phyloP scores from a whole-genome alignment of 2,113 vertebrate genomes.

The Aplodontia rufa region DNA sequence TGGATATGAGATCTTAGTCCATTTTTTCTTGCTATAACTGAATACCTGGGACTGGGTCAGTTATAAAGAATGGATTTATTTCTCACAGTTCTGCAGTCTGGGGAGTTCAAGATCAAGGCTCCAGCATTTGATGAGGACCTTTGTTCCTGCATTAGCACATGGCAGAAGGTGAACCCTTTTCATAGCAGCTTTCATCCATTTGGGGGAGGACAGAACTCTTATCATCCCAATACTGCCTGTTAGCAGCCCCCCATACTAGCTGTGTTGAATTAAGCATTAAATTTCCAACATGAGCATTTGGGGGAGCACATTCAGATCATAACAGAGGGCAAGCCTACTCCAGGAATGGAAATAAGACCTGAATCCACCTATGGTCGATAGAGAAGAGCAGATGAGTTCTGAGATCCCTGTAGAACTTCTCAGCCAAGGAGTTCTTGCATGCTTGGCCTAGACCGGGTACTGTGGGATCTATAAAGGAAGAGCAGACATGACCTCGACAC shows the following conservation, averaged over 20 bases:
- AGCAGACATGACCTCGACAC: background rate
- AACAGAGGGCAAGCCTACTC: background rate
- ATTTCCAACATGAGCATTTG: background rate
- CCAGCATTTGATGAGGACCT: background rate
- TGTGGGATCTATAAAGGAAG: background rate
- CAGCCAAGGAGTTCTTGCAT: background rate
- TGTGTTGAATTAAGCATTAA: background rate
- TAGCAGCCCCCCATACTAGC: background rate
- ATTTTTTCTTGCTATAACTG: background rate
- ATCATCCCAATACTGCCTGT: background rate
- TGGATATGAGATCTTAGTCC: background rate
- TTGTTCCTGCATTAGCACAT: background rate
- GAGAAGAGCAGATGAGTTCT: background rate
- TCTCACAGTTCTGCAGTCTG: background rate
- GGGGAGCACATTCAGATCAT: background rate
- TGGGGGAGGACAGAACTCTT: background rate
- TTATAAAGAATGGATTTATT: background rate
- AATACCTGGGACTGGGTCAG: background rate
- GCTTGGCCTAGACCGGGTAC: background rate
- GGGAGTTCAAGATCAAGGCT: background rate
- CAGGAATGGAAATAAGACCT: background rate
- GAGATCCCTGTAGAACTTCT: background rate
- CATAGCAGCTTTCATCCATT: background rate
- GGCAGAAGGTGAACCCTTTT: background rate
- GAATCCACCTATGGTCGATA: background rate